A percentile compares a stretch with the other conserved stretches of the same genome.
Conservation (phyloP, 2,888 invertebrate genomes). For the Anthophora plumipes region DNA sequence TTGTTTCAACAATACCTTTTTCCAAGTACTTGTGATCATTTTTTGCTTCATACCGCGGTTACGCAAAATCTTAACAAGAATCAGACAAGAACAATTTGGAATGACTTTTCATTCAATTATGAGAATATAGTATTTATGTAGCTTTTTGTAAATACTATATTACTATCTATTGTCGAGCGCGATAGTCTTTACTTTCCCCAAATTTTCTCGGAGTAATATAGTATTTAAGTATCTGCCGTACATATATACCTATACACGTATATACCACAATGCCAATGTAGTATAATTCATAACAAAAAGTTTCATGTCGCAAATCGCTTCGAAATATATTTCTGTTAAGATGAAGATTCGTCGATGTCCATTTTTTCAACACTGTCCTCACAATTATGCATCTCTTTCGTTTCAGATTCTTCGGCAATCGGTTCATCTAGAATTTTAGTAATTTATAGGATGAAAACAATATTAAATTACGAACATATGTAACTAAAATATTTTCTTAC, state of each 20-base stretch:
- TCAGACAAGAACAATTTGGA: slow-evolving; percentile 59
- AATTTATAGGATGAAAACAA: not conserved
- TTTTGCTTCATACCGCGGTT: slow-evolving; percentile 37
- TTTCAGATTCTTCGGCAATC: slow-evolving; percentile 6
- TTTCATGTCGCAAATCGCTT: slow-evolving; percentile 9
- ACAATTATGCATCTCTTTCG: slow-evolving; percentile 1
- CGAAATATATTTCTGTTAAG: slow-evolving; percentile 29
- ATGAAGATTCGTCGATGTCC: slow-evolving; percentile 52
- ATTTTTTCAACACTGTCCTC: slow-evolving; percentile 52
- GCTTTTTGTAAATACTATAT: slow-evolving; percentile 46
- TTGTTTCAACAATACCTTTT: slow-evolving; percentile 32
- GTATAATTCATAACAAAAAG: slow-evolving; percentile 33
- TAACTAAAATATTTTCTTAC: slow-evolving; percentile 23
- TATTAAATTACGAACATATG: not conserved
- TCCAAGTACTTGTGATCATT: slow-evolving; percentile 43
- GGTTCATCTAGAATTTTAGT: slow-evolving; percentile 12
- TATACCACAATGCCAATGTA: slow-evolving; percentile 18
- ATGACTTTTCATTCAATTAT: slow-evolving; percentile 46
- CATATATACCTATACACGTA: slow-evolving; percentile 18
- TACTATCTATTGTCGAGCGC: slow-evolving; percentile 19
- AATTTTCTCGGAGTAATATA: slow-evolving; percentile 36
- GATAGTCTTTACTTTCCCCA: slow-evolving; percentile 12
- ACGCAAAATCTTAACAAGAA: slow-evolving; percentile 36
- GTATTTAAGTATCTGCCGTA: slow-evolving; percentile 45
- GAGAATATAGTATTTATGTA: slow-evolving; percentile 45